Base-by-base conservation (phyloP, 2,113 vertebrate genomes). In the Progne subis region DNA sequence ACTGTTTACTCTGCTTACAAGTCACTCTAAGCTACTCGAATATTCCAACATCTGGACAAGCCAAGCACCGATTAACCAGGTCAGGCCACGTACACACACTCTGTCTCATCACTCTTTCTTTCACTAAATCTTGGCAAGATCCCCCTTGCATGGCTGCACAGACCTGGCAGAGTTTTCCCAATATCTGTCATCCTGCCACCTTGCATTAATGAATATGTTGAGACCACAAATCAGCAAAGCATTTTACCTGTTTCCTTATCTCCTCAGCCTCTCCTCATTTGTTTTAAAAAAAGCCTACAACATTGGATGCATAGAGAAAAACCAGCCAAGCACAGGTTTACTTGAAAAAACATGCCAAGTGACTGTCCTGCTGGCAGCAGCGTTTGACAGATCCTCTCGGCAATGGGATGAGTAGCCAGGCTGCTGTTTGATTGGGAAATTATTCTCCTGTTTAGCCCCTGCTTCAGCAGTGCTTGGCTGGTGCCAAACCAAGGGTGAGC, bases 371-470 rank as follows among this genome's bases (percentile, higher is more conserved):
- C 32, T 89, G 78, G 56, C n/a, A 57, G 26, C 7, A 11, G 63
- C 59, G 46, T 55, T 90, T 86, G 85, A 95, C 85, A 70, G 72
- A 63, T 61, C 61, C 59, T 92, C 97, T 95, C 2, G 8, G 95
- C 74, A 89, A 78, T 5, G 55, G 95, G 92, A 98, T 98, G 96
- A 98, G 94, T 44, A 96, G 89, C 83, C 87, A 92, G 20, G 43
- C 71, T 71, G 94, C 96, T 96, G 96, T 96, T 97, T 97, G 97
- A 98, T 95, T 96, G 96, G 98, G 98, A 98, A 98, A 98, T 98
- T 95, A 98, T 98, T 98, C 95, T 96, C 97, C 98, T 98, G 95
- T 94, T 99, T 97, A 98, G 98, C 96, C 93, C 87, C 88, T 87
- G 96, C 94, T 98, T 98, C 97, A 97, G 98, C 97, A 98, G 96